Evolutionary conservation across 2,888 invertebrate species (phyloP), one percentile per base, ranked within the genome.

Genomic region (Anodontia alba): DNA sequence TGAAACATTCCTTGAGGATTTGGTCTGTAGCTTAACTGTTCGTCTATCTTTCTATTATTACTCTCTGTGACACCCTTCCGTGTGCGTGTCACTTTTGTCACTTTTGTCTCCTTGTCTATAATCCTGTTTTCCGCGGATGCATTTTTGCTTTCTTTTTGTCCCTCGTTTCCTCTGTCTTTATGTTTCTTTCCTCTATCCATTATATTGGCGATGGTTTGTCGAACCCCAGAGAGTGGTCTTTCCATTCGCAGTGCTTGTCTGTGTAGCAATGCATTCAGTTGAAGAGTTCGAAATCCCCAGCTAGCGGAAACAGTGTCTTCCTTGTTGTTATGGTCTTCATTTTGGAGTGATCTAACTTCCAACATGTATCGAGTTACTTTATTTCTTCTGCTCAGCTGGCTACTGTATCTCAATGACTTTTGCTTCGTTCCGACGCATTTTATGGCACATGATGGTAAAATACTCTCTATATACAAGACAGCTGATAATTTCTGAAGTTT

Each of bases 381-480:
- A 33, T 68, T 76, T 26, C 81, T 42, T 29, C 75, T 33, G 38
- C 74, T 54, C 23, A 77, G 62, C 17, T 68, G 26, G 23, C 69
- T 77, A 49, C 75, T 75, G 49, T 81, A 84, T 5, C 83, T 69
- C 2, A 26, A 36, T 17, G 80, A 66, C 3, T 49, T 36, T 31
- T 73, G 42, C 36, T 69, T 54, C 15, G 57, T 54, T 20, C 84
- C 84, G 3, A 69, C 67, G 69, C 57, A 75, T 7, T 42, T n/a
- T 7, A 84, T 70, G 33, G 67, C 54, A 5, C 42, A 23, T 20
- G 57, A 38, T 1, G 79, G 74, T 7, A 86, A 54, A 23, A 86
- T 75, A 66, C 86, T 86, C 73, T 88, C 88, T 8, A 88, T 68
- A 54, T 84, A 86, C 15, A 88, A 72, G 38, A 87, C 80, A 0